phyloP scores from a whole-genome alignment of 1,140 invertebrate species.

The Phymorhynchus buccinoides region DNA sequence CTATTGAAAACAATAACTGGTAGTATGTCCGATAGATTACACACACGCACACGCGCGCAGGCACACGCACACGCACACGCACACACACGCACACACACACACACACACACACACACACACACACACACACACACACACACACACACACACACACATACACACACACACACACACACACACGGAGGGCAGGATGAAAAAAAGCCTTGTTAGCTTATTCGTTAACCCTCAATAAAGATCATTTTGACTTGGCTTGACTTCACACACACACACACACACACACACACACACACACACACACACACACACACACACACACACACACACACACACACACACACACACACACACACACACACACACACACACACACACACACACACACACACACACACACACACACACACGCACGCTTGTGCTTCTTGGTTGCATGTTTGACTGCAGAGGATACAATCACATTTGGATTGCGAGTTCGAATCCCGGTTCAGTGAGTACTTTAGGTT shows the following conservation, averaged over 20 bases:
- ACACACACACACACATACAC: not conserved
- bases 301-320: not conserved
- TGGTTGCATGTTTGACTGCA: too few species aligned
- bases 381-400: not conserved
- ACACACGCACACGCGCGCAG: not conserved
- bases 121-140: too few species aligned
- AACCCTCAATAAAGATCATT: too few species aligned
- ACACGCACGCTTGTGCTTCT: not conserved
- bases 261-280: not conserved
- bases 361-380: too few species aligned
- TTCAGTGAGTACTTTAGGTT: too few species aligned
- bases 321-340: slow-evolving; percentile 27
- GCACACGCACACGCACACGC: not conserved
- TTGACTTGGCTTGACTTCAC: not conserved
- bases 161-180: not conserved
- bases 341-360: not conserved
- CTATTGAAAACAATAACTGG: too few species aligned
- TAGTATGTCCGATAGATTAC: too few species aligned
- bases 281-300: not conserved
- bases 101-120: too few species aligned
- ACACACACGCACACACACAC: not conserved
- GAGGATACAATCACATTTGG: too few species aligned
- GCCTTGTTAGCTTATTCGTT: too few species aligned
- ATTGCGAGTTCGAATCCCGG: too few species aligned
- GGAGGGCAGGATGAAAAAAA: too few species aligned